A percentile compares a stretch with the other conserved stretches of the same genome.
phyloP scores from a whole-genome alignment of 2,888 invertebrate genomes.

The Morpho deidamia region DNA sequence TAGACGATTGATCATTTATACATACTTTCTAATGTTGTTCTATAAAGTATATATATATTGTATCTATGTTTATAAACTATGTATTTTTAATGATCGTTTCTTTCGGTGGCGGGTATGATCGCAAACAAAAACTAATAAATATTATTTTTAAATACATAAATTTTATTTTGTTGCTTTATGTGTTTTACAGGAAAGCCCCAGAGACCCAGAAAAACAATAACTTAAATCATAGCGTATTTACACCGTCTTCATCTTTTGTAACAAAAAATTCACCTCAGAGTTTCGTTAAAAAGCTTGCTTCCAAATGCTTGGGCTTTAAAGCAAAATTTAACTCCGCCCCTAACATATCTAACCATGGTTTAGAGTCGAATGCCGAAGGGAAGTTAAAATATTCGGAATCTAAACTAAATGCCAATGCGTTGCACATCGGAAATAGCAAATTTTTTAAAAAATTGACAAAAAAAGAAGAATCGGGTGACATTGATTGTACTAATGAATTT shows the following conservation, averaged over 20 bases:
- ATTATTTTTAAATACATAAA: not conserved
- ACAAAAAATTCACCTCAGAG: constrained; percentile 66
- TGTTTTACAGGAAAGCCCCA: constrained; percentile 74
- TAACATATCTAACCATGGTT: constrained; percentile 62
- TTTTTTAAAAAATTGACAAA: constrained; percentile 69
- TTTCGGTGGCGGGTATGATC: constrained; percentile 34
- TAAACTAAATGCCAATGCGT: constrained; percentile 52
- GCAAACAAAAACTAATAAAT: constrained; percentile 22
- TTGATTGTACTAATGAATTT: constrained; percentile 67
- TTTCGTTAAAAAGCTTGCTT: constrained; percentile 75
- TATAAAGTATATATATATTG: not conserved
- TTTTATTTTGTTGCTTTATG: constrained; percentile 43
- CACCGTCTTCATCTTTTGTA: constrained; percentile 65
- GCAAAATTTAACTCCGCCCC: constrained; percentile 72
- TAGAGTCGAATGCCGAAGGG: constrained; percentile 53
- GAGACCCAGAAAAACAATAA: constrained; percentile 71
- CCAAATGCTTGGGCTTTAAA: constrained; percentile 73
- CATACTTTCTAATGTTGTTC: too few species aligned
- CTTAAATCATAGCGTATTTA: constrained; percentile 60
- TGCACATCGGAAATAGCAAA: constrained; percentile 69
- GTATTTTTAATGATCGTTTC: constrained; percentile 8
- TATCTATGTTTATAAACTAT: not conserved
- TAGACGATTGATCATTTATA: not conserved
- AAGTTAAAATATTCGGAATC: constrained; percentile 48
- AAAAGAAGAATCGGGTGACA: constrained; percentile 67